Percentiles rank a stretch among this genome's conserved stretches.
Evolutionary conservation across 2,113 vertebrate species (phyloP).

Genomic region (Mustelus asterias): DNA sequence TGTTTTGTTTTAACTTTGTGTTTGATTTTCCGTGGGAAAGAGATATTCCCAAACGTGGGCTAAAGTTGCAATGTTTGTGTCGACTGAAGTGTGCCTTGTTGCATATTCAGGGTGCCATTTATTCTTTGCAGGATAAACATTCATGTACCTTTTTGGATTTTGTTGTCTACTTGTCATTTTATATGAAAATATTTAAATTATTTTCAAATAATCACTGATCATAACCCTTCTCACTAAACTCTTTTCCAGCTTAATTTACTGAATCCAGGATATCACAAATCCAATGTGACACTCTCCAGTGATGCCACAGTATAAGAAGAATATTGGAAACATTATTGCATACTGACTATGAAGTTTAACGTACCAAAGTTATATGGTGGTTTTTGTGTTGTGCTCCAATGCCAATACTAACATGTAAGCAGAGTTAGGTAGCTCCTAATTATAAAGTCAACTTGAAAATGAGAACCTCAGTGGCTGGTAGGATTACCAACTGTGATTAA

Average conservation of each 20-base stretch:
- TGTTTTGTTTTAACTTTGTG: neutral
- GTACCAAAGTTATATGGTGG: neutral
- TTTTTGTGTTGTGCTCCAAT: neutral
- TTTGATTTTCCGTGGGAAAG: neutral
- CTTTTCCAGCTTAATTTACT: neutral
- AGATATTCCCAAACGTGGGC: neutral
- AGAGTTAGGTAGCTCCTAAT: neutral
- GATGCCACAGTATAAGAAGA: neutral
- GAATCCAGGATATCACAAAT: neutral
- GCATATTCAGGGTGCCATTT: neutral
- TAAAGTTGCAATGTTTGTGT: neutral
- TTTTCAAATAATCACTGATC: neutral
- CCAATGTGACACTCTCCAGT: neutral
- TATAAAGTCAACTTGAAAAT: neutral
- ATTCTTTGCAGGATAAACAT: neutral
- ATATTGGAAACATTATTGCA: neutral
- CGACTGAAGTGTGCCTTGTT: neutral
- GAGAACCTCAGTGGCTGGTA: no score
- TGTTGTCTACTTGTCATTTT: neutral
- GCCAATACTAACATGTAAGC: neutral
- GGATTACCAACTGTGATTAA: no score
- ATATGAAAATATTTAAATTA: neutral
- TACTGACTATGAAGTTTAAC: neutral
- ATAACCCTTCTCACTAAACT: neutral
- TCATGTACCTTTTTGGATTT: neutral